Evolutionary conservation across 2,888 invertebrate species (phyloP).

Genomic region (Drosophila heteroneura): DNA sequence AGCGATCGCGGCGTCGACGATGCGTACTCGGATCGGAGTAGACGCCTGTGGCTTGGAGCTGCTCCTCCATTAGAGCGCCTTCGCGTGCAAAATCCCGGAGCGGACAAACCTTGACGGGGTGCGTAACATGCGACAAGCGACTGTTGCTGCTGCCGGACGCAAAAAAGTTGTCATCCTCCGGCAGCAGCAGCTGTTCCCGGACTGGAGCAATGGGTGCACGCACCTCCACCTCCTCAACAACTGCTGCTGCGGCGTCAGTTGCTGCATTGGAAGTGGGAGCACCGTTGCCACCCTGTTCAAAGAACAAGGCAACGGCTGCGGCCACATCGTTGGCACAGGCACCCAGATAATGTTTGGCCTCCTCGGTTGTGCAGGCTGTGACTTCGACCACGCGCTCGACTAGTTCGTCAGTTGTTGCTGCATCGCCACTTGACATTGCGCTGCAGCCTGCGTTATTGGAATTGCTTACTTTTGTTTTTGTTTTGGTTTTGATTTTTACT

Average conservation of each 20-base stretch:
- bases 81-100: conserved; percentile 84
- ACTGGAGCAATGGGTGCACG: conserved; percentile 85
- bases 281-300: conserved; percentile 75
- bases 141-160: conserved; percentile 63
- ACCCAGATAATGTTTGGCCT: conserved; percentile 79
- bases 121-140: conserved; percentile 73
- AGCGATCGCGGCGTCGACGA: conserved; percentile 63
- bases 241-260: conserved; percentile 23
- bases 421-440: conserved; percentile 62
- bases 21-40: conserved; percentile 57
- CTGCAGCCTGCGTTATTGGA: conserved; percentile 18
- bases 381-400: conserved; percentile 83
- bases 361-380: conserved; percentile 79
- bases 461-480: conserved; percentile 3
- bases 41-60: conserved; percentile 73
- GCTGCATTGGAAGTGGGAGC: conserved; percentile 40
- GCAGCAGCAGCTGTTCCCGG: conserved; percentile 83
- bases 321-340: conserved; percentile 83
- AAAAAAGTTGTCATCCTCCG: conserved; percentile 85
- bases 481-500: conserved; percentile 1
- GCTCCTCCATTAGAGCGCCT: conserved; percentile 84
- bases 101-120: conserved; percentile 83
- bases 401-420: conserved; percentile 57
- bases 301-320: conserved; percentile 82
- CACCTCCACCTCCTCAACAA: conserved; percentile 71